phyloP scores from a whole-genome alignment of 2,888 invertebrate genomes.

The Thereva nobilitata region DNA sequence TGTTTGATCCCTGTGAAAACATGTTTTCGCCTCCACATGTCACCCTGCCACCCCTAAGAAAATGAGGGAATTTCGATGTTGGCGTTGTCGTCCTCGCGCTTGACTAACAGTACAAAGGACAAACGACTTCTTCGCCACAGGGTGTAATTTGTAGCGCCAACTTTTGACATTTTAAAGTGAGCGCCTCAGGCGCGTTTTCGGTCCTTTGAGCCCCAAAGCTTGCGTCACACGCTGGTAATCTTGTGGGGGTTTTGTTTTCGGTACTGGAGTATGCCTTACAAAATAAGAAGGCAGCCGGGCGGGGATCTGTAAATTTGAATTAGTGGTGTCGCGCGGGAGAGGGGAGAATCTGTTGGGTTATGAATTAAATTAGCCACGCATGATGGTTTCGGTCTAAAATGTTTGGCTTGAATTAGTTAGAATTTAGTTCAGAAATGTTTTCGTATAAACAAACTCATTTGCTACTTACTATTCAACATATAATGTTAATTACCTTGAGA shows the following conservation, averaged over 20 bases:
- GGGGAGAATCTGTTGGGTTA: neutral
- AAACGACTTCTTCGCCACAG: conserved; percentile 48
- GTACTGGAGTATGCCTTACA: conserved; percentile 11
- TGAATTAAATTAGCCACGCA: conserved; percentile 24
- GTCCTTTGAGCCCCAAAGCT: neutral
- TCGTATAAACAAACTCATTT: neutral
- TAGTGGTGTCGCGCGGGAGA: neutral
- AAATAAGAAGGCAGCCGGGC: neutral
- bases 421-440: neutral
- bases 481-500: conserved; percentile 69
- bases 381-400: neutral
- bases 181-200: conserved; percentile 26
- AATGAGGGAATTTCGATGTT: conserved; percentile 36
- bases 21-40: conserved; percentile 5
- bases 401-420: neutral
- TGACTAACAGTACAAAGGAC: conserved; percentile 31
- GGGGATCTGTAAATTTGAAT: conserved; percentile 16
- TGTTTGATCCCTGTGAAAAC: conserved; percentile 27
- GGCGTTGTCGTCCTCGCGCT: conserved; percentile 38
- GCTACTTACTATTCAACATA: conserved; percentile 3
- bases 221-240: conserved; percentile 17
- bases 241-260: conserved; percentile 13
- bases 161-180: conserved; percentile 45
- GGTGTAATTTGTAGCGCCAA: conserved; percentile 54
- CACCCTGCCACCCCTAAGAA: conserved; percentile 26